Evolutionary conservation across 2,888 invertebrate species (phyloP), one percentile per base, ranked within the genome.

Genomic region (Dastarcus helophoroides): DNA sequence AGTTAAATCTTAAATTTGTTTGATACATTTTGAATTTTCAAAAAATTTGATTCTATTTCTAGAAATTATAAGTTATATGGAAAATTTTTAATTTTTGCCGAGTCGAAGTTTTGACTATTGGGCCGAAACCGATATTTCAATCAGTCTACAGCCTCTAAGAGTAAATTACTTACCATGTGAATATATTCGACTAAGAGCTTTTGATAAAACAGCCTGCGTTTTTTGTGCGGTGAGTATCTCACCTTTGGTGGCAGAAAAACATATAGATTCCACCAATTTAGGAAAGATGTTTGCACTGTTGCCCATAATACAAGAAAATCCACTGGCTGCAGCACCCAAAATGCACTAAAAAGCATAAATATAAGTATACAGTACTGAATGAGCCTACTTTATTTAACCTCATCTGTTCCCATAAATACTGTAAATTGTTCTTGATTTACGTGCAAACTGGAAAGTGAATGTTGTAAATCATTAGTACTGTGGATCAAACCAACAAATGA

Each of bases 301-400:
- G 11, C 74, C 68, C 41, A 81, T 78, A 23, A 73, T 69, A 8
- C 78, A 78, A 40, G 69, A 69, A 43, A 79, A 73, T 12, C 79
- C 81, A 2, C 75, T 53, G 1, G 73, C 60, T 4, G 69, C 65
- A 1, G 72, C 79, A 21, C 74, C 74, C 0, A 72, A 67, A 26
- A 79, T 51, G 8, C 76, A 58, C 77, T 77, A 48, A 23, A 56
- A 56, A 21, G 10, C 31, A 23, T 27, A 15, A 13, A 30, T n/a
- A n/a, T n/a, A n/a, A n/a, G n/a, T n/a, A n/a, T n/a, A n/a, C n/a
- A n/a, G n/a, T n/a, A n/a, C n/a, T n/a, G n/a, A n/a, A n/a, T n/a
- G n/a, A n/a, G n/a, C n/a, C n/a, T 17, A 25, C 24, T 14, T 26
- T 7, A 9, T 4, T 22, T 33, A 43, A 58, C 58, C 40, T 57